These are phyloP conservation scores for Plecturocebus donacophilus DNA, from an alignment of 2,113 vertebrate species.

Conservation along the genomic window DNA sequence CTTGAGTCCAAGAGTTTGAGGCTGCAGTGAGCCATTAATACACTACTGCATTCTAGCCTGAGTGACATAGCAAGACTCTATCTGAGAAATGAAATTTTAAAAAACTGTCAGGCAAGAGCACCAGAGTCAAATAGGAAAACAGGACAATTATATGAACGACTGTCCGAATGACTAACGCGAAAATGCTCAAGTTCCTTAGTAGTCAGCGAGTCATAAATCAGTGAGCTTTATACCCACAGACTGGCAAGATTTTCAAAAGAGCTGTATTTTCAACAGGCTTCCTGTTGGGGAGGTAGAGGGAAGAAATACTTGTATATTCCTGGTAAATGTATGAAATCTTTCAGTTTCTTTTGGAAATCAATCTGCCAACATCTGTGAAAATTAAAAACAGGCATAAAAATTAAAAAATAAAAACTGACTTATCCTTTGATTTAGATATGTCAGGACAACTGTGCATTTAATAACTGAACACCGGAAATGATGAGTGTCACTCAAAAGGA, in stretches of 20 bases:
- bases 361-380: neutral
- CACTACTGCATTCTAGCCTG: no score
- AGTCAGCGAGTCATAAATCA: no score
- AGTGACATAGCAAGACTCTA: no score
- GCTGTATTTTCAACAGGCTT: neutral
- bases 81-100: neutral
- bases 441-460: neutral
- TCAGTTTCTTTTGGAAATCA: neutral
- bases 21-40: no score
- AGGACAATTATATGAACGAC: neutral
- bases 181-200: neutral
- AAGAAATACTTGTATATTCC: no score
- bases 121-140: neutral
- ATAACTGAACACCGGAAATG: rapidly evolving
- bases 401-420: no score
- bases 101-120: neutral
- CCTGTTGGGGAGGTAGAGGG: neutral
- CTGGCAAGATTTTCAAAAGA: neutral
- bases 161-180: neutral
- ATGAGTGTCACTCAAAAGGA: neutral
- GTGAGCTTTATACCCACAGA: neutral
- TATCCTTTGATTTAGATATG: no score
- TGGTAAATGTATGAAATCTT: neutral
- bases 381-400: neutral
- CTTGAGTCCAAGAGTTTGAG: no score